These are phyloP conservation scores for Rhabdornis inornatus DNA, from an alignment of 2,113 vertebrate species.

Conservation along the genomic window DNA sequence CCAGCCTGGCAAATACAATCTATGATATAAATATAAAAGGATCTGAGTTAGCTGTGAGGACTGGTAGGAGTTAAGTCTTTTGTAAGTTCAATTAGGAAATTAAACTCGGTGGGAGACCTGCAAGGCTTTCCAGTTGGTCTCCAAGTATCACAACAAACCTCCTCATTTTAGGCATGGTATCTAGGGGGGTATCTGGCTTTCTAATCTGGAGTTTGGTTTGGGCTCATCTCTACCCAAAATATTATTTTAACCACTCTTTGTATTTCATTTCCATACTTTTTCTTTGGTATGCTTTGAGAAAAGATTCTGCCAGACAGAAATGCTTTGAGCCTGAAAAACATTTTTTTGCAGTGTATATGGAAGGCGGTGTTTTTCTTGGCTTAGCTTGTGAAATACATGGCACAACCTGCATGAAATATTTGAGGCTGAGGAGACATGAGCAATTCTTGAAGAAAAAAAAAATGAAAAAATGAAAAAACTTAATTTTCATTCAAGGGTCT, in stretches of 20 bases:
- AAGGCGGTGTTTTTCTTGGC: slow-evolving; percentile 57
- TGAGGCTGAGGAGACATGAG: slow-evolving; percentile 53
- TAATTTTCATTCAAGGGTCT: slow-evolving; percentile 43
- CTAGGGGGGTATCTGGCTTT: slow-evolving; percentile 24
- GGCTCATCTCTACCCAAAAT: slow-evolving; percentile 46
- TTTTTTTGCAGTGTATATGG: slow-evolving; percentile 41
- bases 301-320: slow-evolving; percentile 60
- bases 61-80: neutral
- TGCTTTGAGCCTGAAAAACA: slow-evolving; percentile 60
- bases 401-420: slow-evolving; percentile 65
- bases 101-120: neutral
- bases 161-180: neutral
- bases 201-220: slow-evolving; percentile 29
- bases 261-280: slow-evolving; percentile 58
- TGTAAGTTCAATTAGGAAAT: slow-evolving; percentile 17
- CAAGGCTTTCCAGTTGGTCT: neutral
- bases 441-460: neutral
- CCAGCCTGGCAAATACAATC: neutral
- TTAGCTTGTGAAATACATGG: slow-evolving; percentile 53
- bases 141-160: slow-evolving; percentile 14
- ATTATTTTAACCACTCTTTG: slow-evolving; percentile 60
- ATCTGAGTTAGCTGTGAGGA: neutral
- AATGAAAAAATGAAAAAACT: neutral
- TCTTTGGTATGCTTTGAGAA: slow-evolving; percentile 37
- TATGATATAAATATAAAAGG: neutral